phyloP scores from a whole-genome alignment of 1,140 invertebrate species.

The Drosophila tropicalis region DNA sequence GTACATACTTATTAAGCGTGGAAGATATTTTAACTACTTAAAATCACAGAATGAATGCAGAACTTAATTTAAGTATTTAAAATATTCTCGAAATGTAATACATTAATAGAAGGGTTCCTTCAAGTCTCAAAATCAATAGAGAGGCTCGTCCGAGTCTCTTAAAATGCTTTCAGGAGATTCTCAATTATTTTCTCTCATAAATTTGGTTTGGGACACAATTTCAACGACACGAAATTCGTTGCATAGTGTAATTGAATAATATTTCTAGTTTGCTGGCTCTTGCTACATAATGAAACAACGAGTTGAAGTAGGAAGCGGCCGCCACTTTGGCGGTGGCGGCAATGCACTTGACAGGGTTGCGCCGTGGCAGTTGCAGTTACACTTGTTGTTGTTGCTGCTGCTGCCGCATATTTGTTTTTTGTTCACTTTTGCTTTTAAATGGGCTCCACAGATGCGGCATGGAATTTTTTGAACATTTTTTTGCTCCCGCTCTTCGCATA shows the following conservation, averaged over 20 bases:
- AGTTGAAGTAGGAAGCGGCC: conserved; percentile 2
- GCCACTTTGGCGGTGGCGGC: conserved; percentile 55
- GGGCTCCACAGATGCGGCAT: conserved; percentile 41
- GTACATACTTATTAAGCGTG: no score
- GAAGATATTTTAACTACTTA: no score
- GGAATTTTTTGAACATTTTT: conserved; percentile 64
- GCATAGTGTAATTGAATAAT: conserved; percentile 70
- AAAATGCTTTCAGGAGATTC: no score
- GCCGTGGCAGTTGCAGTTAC: conserved; percentile 18
- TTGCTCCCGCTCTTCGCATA: conserved; percentile 61
- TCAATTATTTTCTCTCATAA: no score
- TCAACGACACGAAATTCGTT: background rate
- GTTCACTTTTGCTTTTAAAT: conserved; percentile 80
- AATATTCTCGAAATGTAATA: no score
- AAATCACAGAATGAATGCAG: no score
- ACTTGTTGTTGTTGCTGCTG: conserved; percentile 21
- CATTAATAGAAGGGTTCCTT: no score
- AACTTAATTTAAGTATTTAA: no score
- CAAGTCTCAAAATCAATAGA: no score
- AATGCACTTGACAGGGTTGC: conserved; percentile 71
- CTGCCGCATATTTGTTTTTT: conserved; percentile 44
- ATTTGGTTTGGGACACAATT: background rate
- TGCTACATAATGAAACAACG: conserved; percentile 48
- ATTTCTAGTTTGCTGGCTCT: conserved; percentile 54
- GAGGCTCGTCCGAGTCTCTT: no score